Evolutionary conservation across 2,888 invertebrate species (phyloP).

Genomic region (Plagodis dolabraria): DNA sequence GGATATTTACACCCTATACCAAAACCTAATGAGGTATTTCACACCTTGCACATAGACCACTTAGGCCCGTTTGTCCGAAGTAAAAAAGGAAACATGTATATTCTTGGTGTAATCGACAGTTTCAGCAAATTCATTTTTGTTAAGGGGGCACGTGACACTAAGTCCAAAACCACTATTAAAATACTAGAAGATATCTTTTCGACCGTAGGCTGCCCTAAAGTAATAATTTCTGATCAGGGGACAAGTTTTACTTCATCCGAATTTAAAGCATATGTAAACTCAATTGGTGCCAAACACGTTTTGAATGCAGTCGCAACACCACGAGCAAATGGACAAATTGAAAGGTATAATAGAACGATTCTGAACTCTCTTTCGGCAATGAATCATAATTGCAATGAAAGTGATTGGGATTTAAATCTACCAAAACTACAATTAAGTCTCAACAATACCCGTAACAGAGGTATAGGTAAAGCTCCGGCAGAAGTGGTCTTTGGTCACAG

Average conservation of each 20-base stretch:
- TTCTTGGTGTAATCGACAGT: conserved; percentile 12
- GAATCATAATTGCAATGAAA: conserved; percentile 5
- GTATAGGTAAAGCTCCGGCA: conserved; percentile 5
- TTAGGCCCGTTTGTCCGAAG: conserved; percentile 17
- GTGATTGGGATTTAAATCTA: conserved; percentile 11
- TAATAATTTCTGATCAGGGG: conserved; percentile 10
- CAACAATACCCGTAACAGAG: conserved; percentile 13
- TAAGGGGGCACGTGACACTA: conserved; percentile 5
- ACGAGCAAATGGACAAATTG: conserved; percentile 19
- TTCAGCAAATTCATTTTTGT: conserved; percentile 17
- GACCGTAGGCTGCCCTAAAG: conserved; percentile 4
- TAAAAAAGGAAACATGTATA: conserved; percentile 11
- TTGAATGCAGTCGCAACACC: conserved; percentile 17
- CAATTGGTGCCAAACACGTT: conserved; percentile 8
- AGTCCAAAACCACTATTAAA: conserved; percentile 10
- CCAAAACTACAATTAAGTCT: conserved; percentile 9
- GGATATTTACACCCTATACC: conserved; percentile 20
- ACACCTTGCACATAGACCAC: conserved; percentile 15
- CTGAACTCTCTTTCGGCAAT: conserved; percentile 5
- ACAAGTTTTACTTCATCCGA: conserved; percentile 11
- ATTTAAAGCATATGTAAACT: not conserved
- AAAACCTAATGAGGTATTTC: conserved; percentile 1
- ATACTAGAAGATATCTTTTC: conserved; percentile 8
- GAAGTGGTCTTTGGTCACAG: conserved; percentile 13
- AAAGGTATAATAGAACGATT: conserved; percentile 15